Conservation (phyloP, 2,113 vertebrate genomes). For the Ammodytes marinus region DNA sequence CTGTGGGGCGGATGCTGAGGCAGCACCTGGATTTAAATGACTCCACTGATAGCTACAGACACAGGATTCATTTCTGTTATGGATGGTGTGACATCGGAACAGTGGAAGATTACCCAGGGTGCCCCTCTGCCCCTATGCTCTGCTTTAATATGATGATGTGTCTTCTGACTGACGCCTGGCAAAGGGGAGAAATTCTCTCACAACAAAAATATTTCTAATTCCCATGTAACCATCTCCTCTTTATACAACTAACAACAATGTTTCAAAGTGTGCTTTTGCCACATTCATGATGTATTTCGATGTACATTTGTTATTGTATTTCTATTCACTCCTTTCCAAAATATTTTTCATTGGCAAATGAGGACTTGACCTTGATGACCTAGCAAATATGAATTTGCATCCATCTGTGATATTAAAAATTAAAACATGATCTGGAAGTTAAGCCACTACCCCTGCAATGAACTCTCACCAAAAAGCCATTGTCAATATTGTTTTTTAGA, state of each 20-base stretch:
- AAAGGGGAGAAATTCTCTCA: not conserved
- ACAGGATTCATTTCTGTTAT: slow-evolving; percentile 35
- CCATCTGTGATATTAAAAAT: not conserved
- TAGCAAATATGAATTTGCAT: not conserved
- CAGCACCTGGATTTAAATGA: slow-evolving; percentile 71
- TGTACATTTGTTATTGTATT: not conserved
- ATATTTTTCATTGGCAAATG: not conserved
- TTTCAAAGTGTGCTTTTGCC: not conserved
- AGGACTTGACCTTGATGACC: not conserved
- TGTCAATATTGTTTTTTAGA: not conserved
- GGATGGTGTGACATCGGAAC: slow-evolving; percentile 15
- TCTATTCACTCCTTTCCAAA: not conserved
- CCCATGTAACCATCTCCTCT: not conserved
- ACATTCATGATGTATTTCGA: not conserved
- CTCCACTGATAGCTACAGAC: slow-evolving; percentile 42
- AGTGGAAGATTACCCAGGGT: slow-evolving; percentile 14
- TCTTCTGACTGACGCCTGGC: slow-evolving; percentile 18
- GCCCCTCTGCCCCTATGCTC: not conserved
- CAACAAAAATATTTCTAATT: not conserved
- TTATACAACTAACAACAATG: not conserved
- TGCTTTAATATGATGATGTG: not conserved
- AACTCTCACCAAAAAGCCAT: not conserved
- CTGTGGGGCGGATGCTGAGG: slow-evolving; percentile 59
- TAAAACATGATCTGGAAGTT: slow-evolving; percentile 1
- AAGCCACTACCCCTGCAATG: not conserved